Percentiles rank a stretch among this genome's conserved stretches.
These are phyloP conservation scores for Mastomys natalensis DNA, from an alignment of 2,113 vertebrate genomes.

Conservation along the genomic window DNA sequence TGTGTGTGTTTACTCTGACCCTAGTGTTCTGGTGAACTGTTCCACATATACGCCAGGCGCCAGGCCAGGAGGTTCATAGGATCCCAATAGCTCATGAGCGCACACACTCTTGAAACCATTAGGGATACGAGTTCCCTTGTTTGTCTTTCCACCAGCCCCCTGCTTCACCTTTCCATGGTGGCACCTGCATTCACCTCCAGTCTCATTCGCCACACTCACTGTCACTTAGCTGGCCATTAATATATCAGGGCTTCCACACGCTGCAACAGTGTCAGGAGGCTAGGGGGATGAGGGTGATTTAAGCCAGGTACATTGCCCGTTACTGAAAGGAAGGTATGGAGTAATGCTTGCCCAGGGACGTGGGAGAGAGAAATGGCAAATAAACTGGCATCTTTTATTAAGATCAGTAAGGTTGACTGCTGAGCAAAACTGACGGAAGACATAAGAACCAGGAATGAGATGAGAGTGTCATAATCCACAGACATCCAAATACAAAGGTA, in stretches of 20 bases:
- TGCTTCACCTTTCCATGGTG: background rate
- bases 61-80: background rate
- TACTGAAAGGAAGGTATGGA: background rate
- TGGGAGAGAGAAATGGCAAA: background rate
- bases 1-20: background rate
- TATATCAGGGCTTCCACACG: background rate
- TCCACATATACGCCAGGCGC: background rate
- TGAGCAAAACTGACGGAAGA: background rate
- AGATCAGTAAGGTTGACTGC: background rate
- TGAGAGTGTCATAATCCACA: background rate
- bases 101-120: background rate
- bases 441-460: background rate
- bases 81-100: background rate
- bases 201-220: background rate
- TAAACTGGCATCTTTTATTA: background rate
- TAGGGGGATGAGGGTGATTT: background rate
- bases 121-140: background rate
- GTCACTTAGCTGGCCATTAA: background rate
- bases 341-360: background rate
- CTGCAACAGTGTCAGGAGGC: background rate
- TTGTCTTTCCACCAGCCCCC: background rate
- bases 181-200: background rate
- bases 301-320: background rate
- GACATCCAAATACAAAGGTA: background rate
- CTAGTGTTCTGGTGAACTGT: background rate